These are phyloP conservation scores for Campylorhamphus procurvoides DNA, from an alignment of 2,113 vertebrate genomes.

Conservation along the genomic window DNA sequence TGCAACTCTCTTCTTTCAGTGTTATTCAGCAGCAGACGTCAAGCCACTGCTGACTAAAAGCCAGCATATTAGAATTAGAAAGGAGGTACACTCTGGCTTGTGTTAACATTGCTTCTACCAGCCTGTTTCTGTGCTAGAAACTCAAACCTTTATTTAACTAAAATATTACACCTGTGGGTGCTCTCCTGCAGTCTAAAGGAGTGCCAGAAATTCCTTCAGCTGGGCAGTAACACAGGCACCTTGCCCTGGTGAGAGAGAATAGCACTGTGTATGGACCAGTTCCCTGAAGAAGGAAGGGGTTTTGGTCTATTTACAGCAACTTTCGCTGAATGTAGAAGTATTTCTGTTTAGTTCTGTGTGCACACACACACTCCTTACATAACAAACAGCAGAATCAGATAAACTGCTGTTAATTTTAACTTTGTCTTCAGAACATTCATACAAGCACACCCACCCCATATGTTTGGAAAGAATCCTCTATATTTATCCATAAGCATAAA, in stretches of 20 bases:
- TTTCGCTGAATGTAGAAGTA: background rate
- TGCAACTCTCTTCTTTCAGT: background rate
- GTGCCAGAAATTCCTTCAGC: background rate
- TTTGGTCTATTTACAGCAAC: background rate
- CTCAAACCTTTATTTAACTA: background rate
- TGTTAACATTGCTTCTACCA: background rate
- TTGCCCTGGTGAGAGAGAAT: background rate
- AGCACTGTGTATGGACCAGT: background rate
- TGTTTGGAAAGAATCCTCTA: background rate
- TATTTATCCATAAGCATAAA: constrained; percentile 52
- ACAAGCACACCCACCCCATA: background rate
- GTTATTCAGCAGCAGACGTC: background rate
- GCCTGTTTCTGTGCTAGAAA: background rate
- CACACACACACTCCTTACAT: background rate
- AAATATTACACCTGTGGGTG: background rate
- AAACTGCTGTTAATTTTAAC: constrained; percentile 46
- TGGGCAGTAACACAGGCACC: background rate
- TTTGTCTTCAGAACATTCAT: background rate
- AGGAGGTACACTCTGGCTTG: background rate
- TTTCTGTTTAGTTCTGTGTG: background rate
- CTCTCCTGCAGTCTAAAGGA: background rate
- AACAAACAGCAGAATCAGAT: constrained; percentile 4
- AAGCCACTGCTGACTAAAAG: background rate
- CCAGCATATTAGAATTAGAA: background rate
- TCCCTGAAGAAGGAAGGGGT: background rate